These are phyloP conservation scores for Stegophylla sp. DNA, from an alignment of 2,888 invertebrate genomes.

Conservation along the genomic window DNA sequence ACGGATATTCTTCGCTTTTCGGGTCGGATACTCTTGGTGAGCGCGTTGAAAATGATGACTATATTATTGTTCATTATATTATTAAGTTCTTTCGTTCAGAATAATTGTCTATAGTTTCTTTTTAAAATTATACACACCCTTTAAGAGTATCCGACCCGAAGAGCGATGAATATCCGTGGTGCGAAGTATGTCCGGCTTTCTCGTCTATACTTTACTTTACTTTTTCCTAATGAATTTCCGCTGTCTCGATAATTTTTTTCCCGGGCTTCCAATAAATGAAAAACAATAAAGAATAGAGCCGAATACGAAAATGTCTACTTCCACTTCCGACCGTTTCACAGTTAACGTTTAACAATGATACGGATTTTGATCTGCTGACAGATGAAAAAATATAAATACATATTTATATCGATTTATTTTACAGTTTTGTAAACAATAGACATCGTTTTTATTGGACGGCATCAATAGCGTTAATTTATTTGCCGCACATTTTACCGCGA, in stretches of 20 bases:
- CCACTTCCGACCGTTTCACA: constrained; percentile 23
- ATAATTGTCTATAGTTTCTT: too few relatives aligned
- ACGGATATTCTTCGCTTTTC: too few relatives aligned
- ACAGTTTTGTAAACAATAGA: constrained; percentile 10
- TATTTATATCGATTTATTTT: constrained; percentile 20
- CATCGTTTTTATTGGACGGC: not conserved
- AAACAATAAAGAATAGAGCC: not conserved
- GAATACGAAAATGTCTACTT: not conserved
- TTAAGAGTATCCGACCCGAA: too few relatives aligned
- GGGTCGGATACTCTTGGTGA: too few relatives aligned
- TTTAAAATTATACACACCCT: too few relatives aligned
- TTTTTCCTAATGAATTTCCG: not conserved
- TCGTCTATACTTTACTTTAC: too few relatives aligned
- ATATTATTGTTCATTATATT: too few relatives aligned
- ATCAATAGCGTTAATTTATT: constrained; percentile 14
- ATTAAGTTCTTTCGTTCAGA: too few relatives aligned
- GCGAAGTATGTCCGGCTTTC: too few relatives aligned
- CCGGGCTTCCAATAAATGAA: constrained; percentile 4
- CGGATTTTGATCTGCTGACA: not conserved
- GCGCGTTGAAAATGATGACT: too few relatives aligned
- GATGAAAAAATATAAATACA: not conserved
- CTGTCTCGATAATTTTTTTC: not conserved
- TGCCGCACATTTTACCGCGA: not conserved
- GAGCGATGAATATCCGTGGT: too few relatives aligned
- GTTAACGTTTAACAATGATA: constrained; percentile 19